These are phyloP conservation scores for Perccottus glenii DNA, from an alignment of 2,113 vertebrate genomes.

Conservation along the genomic window DNA sequence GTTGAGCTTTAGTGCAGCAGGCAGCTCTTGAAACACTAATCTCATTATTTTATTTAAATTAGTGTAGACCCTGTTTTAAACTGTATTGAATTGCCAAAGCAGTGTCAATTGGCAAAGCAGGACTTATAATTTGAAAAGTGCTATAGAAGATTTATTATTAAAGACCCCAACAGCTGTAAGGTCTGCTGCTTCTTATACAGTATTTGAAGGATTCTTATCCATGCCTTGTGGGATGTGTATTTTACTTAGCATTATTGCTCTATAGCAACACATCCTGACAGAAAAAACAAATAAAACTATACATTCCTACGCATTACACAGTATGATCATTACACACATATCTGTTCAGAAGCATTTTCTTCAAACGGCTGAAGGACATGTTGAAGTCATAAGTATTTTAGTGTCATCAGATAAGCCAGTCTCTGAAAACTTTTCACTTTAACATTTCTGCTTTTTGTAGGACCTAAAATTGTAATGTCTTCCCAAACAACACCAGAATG, in stretches of 20 bases:
- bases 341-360: slow-evolving; percentile 50
- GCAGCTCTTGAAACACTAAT: slow-evolving; percentile 9
- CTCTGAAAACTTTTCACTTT: too few species aligned
- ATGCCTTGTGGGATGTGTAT: slow-evolving; percentile 27
- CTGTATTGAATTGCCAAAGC: slow-evolving; percentile 41
- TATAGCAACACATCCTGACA: slow-evolving; percentile 43
- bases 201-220: background rate
- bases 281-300: slow-evolving; percentile 1
- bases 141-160: background rate
- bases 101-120: slow-evolving; percentile 4
- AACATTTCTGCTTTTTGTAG: background rate
- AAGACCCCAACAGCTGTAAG: slow-evolving; percentile 17
- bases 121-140: slow-evolving; percentile 21
- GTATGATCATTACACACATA: slow-evolving; percentile 9
- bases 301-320: slow-evolving; percentile 33
- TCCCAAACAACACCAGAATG: background rate
- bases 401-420: too few species aligned
- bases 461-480: background rate
- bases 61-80: slow-evolving; percentile 2
- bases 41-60: slow-evolving; percentile 12
- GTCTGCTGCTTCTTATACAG: slow-evolving; percentile 7
- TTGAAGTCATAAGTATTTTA: slow-evolving; percentile 6
- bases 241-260: slow-evolving; percentile 68
- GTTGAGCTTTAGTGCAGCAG: background rate
- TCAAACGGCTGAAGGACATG: slow-evolving; percentile 7